These are phyloP conservation scores for Glareola pratincola DNA, from an alignment of 2,113 vertebrate species.

Conservation along the genomic window DNA sequence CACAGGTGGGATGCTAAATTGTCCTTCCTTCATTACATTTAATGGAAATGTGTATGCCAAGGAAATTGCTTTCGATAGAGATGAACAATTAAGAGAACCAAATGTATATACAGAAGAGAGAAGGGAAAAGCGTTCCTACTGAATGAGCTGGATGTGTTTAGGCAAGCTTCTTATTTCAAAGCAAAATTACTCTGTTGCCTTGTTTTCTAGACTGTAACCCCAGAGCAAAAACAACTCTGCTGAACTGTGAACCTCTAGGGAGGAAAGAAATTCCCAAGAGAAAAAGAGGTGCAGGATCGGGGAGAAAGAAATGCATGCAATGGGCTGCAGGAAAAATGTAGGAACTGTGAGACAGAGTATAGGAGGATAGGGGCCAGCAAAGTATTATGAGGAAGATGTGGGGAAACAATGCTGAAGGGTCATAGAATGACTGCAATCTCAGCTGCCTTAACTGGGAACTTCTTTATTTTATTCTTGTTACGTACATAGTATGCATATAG, in stretches of 20 bases:
- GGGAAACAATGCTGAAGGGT: neutral
- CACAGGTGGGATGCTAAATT: slow-evolving; percentile 59
- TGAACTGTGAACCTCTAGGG: neutral
- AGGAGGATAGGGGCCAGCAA: neutral
- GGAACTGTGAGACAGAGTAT: neutral
- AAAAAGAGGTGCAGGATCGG: neutral
- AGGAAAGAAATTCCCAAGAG: neutral
- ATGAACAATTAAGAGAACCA: slow-evolving; percentile 17
- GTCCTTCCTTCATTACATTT: slow-evolving; percentile 57
- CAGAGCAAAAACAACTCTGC: neutral
- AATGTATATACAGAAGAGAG: neutral
- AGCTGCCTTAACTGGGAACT: neutral
- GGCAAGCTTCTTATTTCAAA: slow-evolving; percentile 12
- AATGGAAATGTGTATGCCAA: slow-evolving; percentile 18
- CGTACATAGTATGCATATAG: neutral
- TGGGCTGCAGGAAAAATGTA: neutral
- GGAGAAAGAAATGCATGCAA: neutral
- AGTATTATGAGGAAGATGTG: neutral
- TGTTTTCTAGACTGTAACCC: neutral
- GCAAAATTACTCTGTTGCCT: neutral
- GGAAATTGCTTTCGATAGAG: slow-evolving; percentile 44
- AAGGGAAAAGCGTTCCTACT: neutral
- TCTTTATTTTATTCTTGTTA: neutral
- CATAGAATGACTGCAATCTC: neutral
- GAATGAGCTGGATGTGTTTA: neutral